Evolutionary conservation across 2,888 invertebrate species (phyloP), one percentile per base, ranked within the genome.

Genomic region (Apamea monoglypha): DNA sequence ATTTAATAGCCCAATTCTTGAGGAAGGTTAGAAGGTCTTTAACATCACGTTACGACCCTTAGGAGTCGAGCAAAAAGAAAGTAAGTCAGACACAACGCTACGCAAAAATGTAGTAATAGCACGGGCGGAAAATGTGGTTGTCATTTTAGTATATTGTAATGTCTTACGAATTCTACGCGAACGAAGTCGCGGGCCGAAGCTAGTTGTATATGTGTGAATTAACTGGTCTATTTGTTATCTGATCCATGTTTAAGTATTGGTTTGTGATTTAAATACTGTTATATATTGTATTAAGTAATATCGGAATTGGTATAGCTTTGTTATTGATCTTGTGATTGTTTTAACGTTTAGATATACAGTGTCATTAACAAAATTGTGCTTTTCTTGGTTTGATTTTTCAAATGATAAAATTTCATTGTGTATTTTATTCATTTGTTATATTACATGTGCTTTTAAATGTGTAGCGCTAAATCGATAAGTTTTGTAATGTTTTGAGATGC

Each of bases 171-270:
- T 53, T 53, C 53, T 8, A 21, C 53, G 53, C 21, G 53, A 21
- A 50, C 18, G 18, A 6, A 50, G 53, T 53, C 53, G 53, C 21
- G 21, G 3, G 21, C 7, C 7, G 53, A 53, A 21, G 8, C 8
- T 53, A 53, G 21, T 74, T 25, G 12, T 29, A 56, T 18, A 50
- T 53, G 69, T 80, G 80, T 83, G 76, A 80, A 75, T 83, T 80
- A 77, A 83, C 68, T 76, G 64, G 2, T 79, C 21, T 64, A 29
- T 80, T 73, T 69, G 64, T 74, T 83, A 85, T 85, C 76, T 63
- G 85, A 82, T 84, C 67, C 53, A 1, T 70, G 53, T 71, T 66
- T 68, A 81, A 66, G 77, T 73, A 77, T 70, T 74, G 44, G 50
- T 82, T 56, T 5, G n/a, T 66, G 64, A 71, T 10, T 53, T 64